Evolutionary conservation across 2,888 invertebrate genomes (phyloP), one percentile per base, ranked within the genome.

Genomic region (Cryptus armator): DNA sequence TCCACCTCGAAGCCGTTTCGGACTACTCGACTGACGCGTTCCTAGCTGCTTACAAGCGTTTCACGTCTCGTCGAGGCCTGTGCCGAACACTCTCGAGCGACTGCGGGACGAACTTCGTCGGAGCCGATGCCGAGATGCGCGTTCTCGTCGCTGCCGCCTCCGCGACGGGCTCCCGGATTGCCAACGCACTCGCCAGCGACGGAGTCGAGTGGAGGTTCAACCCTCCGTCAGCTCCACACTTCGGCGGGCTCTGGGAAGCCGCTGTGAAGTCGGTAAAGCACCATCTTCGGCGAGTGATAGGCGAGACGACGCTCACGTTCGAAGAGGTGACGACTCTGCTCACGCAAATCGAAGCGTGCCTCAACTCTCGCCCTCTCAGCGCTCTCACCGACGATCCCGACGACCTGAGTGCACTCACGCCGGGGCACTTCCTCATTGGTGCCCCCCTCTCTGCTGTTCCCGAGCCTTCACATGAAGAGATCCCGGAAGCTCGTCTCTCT

Each of bases 161-260:
- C 10, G 7, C 29, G 5, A 59, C 64, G 4, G 56, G 32, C 19
- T n/a, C 44, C 0, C 24, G 37, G 3, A 14, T 81, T 6, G 9
- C 43, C 2, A 19, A 37, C 19, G 37, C 46, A 5, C 71, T 85
- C 7, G 70, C 80, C 1, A 80, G 59, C 32, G 74, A 88, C 14
- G 87, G 86, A 14, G 88, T 88, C 9, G 7, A 81, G 7, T 90
- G 90, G 90, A 56, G 86, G 12, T 91, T 90, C 68, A 89, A 88
- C 77, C 89, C 91, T 7, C 88, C 91, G 0, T 44, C 64, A 9
- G 87, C 89, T 3, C 90, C 90, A 1, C 89, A 91, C 67, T 88
- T 89, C 67, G 91, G 90, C 3, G 91, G 91, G 0, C 71, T 90
- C 0, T 90, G 90, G 90, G 91, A 91, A 72, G 84, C 89, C 3